Evolutionary conservation across 1,140 invertebrate species (phyloP).

Genomic region (Colletes latitarsis): DNA sequence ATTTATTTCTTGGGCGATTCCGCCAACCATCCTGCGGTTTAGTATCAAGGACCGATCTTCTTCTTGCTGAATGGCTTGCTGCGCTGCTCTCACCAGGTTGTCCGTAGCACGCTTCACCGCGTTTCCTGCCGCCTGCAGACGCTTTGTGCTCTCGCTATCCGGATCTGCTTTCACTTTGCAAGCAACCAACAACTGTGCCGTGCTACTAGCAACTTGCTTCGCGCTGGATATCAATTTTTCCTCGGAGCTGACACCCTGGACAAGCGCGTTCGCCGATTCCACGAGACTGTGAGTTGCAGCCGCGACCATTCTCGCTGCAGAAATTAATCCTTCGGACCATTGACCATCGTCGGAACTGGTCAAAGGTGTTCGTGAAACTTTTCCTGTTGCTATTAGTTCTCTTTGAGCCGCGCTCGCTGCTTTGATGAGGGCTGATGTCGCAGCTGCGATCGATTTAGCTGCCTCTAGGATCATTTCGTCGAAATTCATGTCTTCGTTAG

Average conservation of each 20-base stretch:
- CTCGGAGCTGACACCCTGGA: constrained; percentile 96
- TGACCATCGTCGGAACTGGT: constrained; percentile 97
- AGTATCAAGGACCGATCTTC: constrained; percentile 95
- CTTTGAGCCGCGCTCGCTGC: constrained; percentile 97
- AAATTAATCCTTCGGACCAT: constrained; percentile 99
- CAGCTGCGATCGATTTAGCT: constrained; percentile 98
- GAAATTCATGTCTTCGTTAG: constrained; percentile 97
- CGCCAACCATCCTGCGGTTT: constrained; percentile 95
- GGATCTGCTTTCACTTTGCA: constrained; percentile 99
- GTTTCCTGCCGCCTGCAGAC: constrained; percentile 97
- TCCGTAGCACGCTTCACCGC: constrained; percentile 99
- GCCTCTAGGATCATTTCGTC: constrained; percentile 99
- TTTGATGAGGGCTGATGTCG: constrained; percentile 97
- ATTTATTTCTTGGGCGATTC: constrained; percentile 96
- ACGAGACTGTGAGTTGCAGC: constrained; percentile 98
- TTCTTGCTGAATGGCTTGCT: constrained; percentile 95
- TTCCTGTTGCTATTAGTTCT: constrained; percentile 91
- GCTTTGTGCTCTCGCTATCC: constrained; percentile 94
- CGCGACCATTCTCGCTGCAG: constrained; percentile 96
- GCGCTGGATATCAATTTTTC: constrained; percentile 98
- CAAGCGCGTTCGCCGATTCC: constrained; percentile 97
- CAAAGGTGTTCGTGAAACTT: constrained; percentile 89
- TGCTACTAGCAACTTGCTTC: constrained; percentile 98
- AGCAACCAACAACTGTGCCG: constrained; percentile 97
- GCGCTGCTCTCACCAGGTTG: constrained; percentile 96